Percentiles rank a stretch among this genome's conserved stretches.
Evolutionary conservation across 2,888 invertebrate genomes (phyloP).

Genomic region (Octonoba sinensis): DNA sequence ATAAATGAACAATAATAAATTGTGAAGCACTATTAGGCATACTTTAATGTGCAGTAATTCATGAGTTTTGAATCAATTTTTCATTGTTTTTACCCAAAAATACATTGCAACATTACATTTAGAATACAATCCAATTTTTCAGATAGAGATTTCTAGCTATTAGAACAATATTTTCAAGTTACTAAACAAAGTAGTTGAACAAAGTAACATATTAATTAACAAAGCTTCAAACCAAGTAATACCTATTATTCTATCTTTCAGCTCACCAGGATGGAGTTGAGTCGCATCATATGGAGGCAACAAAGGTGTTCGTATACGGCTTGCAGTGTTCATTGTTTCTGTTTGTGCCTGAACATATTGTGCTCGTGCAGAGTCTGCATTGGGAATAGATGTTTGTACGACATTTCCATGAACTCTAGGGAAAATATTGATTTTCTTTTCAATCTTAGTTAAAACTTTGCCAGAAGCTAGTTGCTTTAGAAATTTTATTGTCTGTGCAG

Average conservation of each 20-base stretch:
- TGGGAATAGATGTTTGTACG: constrained; percentile 69
- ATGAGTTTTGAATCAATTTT: no score
- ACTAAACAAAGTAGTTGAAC: no score
- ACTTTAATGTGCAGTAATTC: no score
- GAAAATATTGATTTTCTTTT: constrained; percentile 68
- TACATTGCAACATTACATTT: no score
- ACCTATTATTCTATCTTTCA: constrained; percentile 71
- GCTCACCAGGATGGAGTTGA: constrained; percentile 68
- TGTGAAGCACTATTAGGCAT: no score
- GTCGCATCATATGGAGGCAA: constrained; percentile 70
- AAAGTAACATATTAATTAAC: no score
- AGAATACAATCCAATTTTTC: no score
- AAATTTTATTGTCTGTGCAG: constrained; percentile 68
- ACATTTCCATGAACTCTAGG: constrained; percentile 70
- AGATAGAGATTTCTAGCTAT: no score
- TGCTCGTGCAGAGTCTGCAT: constrained; percentile 70
- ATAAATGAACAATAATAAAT: no score
- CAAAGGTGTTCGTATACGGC: constrained; percentile 70
- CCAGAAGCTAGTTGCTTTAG: constrained; percentile 67
- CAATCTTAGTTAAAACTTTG: constrained; percentile 23
- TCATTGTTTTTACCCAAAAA: no score
- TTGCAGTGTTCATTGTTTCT: constrained; percentile 69
- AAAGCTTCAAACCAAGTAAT: constrained; percentile 11
- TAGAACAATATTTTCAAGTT: no score
- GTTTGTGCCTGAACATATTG: constrained; percentile 71